Evolutionary conservation across 2,113 vertebrate species (phyloP).

Genomic region (Fregetta grallaria): DNA sequence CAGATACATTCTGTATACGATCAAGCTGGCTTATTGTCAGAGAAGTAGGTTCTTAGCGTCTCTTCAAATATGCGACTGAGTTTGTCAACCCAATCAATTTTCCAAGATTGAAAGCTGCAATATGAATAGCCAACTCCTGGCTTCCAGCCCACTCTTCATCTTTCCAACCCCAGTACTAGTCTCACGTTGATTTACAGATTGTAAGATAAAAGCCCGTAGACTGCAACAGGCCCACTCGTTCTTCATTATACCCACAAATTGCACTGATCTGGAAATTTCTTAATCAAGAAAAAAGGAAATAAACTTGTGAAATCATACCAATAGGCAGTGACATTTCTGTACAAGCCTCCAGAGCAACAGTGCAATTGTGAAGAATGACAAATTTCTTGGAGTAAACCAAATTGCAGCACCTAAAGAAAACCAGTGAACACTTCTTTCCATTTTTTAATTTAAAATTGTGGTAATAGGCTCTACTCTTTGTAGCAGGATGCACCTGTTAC

Average conservation of each 20-base stretch:
- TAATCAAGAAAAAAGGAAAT: neutral
- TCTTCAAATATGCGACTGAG: neutral
- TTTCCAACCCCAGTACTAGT: neutral
- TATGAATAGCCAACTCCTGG: neutral
- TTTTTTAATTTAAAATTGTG: neutral
- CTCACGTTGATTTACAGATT: neutral
- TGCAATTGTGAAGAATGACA: neutral
- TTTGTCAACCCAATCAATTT: neutral
- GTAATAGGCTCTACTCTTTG: neutral
- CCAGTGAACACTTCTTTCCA: neutral
- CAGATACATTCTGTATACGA: neutral
- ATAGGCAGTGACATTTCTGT: neutral
- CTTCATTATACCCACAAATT: neutral
- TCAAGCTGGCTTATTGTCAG: neutral
- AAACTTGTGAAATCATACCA: neutral
- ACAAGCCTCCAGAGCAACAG: neutral
- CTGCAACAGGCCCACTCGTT: neutral
- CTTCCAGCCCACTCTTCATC: neutral
- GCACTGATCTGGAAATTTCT: neutral
- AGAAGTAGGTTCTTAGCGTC: neutral
- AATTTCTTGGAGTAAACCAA: neutral
- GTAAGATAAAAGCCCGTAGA: neutral
- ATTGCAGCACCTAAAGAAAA: neutral
- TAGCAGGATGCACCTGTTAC: neutral
- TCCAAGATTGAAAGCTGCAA: neutral